Evolutionary conservation across 2,113 vertebrate genomes (phyloP), one percentile per base, ranked within the genome.

Genomic region (Arvicanthis niloticus): DNA sequence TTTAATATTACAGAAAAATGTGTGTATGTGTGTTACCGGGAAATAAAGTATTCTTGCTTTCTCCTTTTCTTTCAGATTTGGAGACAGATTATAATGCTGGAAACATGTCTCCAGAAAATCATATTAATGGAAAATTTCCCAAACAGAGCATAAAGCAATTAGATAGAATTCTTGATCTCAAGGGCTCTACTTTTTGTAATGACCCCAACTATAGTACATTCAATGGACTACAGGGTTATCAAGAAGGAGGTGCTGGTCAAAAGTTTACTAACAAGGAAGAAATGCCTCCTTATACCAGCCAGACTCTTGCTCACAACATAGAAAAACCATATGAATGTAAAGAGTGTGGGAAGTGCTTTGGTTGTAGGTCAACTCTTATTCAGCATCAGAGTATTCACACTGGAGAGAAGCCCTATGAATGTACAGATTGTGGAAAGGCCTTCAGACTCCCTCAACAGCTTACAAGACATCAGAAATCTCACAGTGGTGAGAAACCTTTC

Each of bases 41-140:
- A 76, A 82, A 56, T 60, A 91, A 93, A 62, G 34, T 76, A 56
- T 42, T 31, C 9, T 77, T 95, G 29, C 51, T 77, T 93, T 93
- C 34, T 75, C 19, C 16, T 60, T 95, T 82, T 88, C 68, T 94
- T 96, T 77, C 70, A 95, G 94, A 88, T 85, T 82, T 82, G 62
- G 62, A 91, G 31, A 72, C 76, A 84, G 29, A 72, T 77, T 72
- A 53, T 80, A 62, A 89, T 88, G 34, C 53, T 65, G 45, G 91
- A 65, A 84, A 84, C 40, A 67, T 91, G 70, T n/a, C 62, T 67
- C 45, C 84, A 94, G 77, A 94, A 91, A 88, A 81, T 80, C 15
- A 75, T 60, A 80, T n/a, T 89, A 73, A 70, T 82, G 53, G 53
- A 45, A 95, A 60, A 60, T 88, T 95, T 42, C 16, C 51, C 56